Evolutionary conservation across 2,797 vertebrate species (phyloP).

Genomic region (Coracias cyanogaster): DNA sequence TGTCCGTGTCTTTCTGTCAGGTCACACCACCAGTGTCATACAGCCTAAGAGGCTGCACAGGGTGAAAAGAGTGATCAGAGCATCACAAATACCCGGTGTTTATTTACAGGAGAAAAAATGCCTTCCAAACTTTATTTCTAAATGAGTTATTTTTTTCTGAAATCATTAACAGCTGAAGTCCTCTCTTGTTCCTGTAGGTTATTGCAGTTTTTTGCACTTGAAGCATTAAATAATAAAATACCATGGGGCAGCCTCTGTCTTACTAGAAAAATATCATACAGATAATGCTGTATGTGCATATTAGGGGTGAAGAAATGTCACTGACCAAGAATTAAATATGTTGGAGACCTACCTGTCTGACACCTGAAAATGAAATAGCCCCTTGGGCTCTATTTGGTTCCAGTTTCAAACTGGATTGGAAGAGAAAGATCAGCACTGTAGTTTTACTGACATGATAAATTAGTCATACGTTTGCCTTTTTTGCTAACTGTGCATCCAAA

Average conservation of each 20-base stretch:
- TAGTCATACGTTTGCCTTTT: not conserved
- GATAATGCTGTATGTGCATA: not conserved
- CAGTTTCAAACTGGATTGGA: not conserved
- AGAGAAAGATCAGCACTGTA: not conserved
- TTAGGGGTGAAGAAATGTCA: not conserved
- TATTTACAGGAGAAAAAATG: not conserved
- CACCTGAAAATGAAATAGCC: not conserved
- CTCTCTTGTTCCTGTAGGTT: not conserved
- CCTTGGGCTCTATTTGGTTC: not conserved
- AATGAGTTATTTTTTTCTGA: not conserved
- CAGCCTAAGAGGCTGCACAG: not conserved
- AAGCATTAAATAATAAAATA: not conserved
- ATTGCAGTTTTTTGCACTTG: not conserved
- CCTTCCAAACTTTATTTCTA: not conserved
- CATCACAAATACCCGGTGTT: not conserved
- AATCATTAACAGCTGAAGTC: not conserved
- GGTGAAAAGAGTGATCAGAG: rapidly evolving
- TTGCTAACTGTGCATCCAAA: not conserved
- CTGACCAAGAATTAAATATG: not conserved
- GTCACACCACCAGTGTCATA: rapidly evolving
- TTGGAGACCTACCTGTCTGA: not conserved
- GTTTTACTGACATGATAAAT: not conserved
- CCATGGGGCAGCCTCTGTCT: not conserved
- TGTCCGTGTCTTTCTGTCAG: not conserved
- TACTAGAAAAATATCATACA: not conserved